A percentile compares a stretch with the other conserved stretches of the same genome.
Evolutionary conservation across 2,888 invertebrate genomes (phyloP).

Genomic region (Yponomeuta evonymella): DNA sequence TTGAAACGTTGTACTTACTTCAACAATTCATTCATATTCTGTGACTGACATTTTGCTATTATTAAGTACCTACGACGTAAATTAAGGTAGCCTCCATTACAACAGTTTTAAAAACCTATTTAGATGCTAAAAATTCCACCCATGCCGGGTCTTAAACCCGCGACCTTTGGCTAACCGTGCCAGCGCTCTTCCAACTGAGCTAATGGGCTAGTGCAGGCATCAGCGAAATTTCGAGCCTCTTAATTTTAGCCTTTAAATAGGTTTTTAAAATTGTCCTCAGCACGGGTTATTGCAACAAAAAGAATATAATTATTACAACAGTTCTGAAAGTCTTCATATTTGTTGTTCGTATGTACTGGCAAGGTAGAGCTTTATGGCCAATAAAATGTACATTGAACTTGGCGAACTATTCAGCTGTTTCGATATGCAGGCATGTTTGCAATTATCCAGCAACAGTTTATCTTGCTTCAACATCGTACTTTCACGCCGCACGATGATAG

Average conservation of each 20-base stretch:
- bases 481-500: slow-evolving; percentile 2
- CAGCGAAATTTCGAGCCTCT: too few species aligned
- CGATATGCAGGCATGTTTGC: neutral
- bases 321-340: neutral
- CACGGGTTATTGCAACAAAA: too few species aligned
- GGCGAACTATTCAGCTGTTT: neutral
- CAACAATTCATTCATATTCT: slow-evolving; percentile 31
- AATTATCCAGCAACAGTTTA: slow-evolving; percentile 2
- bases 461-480: neutral
- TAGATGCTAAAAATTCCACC: too few species aligned
- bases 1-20: slow-evolving; percentile 14
- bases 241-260: too few species aligned
- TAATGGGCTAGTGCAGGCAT: too few species aligned
- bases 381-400: slow-evolving; percentile 2
- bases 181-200: too few species aligned
- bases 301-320: too few species aligned
- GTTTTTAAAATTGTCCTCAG: too few species aligned
- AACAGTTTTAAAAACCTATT: neutral
- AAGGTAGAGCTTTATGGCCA: neutral
- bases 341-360: neutral
- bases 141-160: too few species aligned
- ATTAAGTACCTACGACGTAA: slow-evolving; percentile 19
- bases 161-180: too few species aligned
- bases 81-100: slow-evolving; percentile 16
- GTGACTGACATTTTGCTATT: slow-evolving; percentile 20